Percentiles rank a stretch among this genome's conserved stretches.
These are phyloP conservation scores for Drosophila melanosoma DNA, from an alignment of 2,888 invertebrate genomes.

Conservation along the genomic window DNA sequence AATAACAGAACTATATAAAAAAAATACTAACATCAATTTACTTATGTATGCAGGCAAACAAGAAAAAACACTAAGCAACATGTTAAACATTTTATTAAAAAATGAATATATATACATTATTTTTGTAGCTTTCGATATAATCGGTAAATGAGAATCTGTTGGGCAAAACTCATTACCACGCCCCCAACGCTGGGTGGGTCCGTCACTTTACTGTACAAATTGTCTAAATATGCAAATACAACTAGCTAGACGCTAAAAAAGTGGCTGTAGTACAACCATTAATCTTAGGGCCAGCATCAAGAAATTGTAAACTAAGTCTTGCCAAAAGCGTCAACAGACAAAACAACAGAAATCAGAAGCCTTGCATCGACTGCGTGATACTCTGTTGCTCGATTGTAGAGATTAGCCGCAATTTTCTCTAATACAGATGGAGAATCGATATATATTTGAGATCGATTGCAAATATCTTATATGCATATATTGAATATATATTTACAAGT, in stretches of 20 bases:
- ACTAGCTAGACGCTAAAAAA: conserved; percentile 2
- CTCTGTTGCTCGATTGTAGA: not conserved
- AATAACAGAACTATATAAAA: conserved; percentile 8
- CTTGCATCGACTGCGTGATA: conserved; percentile 39
- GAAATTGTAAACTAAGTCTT: conserved; percentile 39
- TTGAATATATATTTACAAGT: not conserved
- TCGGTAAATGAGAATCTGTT: conserved; percentile 45
- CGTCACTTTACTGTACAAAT: conserved; percentile 13
- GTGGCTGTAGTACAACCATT: conserved; percentile 31
- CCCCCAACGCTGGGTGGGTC: conserved; percentile 46
- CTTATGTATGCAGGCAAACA: conserved; percentile 58
- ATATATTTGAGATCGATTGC: not conserved
- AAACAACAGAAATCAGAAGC: not conserved
- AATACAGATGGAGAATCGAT: too few species aligned
- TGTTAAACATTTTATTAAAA: conserved; percentile 31
- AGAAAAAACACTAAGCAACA: conserved; percentile 17
- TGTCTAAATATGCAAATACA: conserved; percentile 42
- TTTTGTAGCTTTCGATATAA: conserved; percentile 59
- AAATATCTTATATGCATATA: not conserved
- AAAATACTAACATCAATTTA: conserved; percentile 43
- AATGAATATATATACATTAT: conserved; percentile 13
- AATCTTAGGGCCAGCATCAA: conserved; percentile 46
- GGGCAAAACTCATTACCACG: conserved; percentile 61
- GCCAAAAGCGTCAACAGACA: conserved; percentile 30
- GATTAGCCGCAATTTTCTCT: too few species aligned